Evolutionary conservation across 2,797 vertebrate species (phyloP).

Genomic region (Chiloscyllium punctatum): DNA sequence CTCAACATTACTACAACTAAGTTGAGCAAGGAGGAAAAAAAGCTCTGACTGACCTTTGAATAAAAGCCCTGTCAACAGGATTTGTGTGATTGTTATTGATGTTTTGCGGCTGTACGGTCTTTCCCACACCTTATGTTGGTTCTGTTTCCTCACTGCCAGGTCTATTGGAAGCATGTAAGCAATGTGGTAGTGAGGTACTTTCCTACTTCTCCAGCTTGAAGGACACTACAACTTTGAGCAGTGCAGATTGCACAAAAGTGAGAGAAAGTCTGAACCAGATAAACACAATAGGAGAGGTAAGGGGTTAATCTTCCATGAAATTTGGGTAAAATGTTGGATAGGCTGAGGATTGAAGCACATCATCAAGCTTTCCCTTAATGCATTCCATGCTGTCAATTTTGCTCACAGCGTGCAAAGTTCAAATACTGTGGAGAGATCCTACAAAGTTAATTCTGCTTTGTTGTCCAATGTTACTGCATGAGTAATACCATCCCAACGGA

Average conservation of each 20-base stretch:
- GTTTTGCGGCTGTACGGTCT: background rate
- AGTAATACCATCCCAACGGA: too few species aligned
- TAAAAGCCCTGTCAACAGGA: background rate
- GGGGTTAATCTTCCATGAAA: background rate
- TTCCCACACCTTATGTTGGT: background rate
- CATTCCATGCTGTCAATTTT: background rate
- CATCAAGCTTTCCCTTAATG: background rate
- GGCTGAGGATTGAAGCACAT: background rate
- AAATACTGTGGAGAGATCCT: background rate
- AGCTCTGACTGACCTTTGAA: background rate
- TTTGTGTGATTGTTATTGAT: background rate
- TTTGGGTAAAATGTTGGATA: background rate
- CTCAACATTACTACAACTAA: background rate
- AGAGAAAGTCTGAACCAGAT: constrained; percentile 61
- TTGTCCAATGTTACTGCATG: background rate
- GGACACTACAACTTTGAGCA: constrained; percentile 51
- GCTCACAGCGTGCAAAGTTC: background rate
- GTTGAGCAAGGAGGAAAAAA: background rate
- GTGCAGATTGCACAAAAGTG: constrained; percentile 53
- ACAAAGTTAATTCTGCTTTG: background rate
- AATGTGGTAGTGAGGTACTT: constrained; percentile 71
- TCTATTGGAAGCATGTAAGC: constrained; percentile 73
- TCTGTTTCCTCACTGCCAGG: background rate
- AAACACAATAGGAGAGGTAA: constrained; percentile 69
- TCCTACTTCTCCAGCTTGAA: constrained; percentile 69